A percentile compares a stretch with the other conserved stretches of the same genome.
These are phyloP conservation scores for Rhynchophorus ferrugineus DNA, from an alignment of 1,140 invertebrate species.

Conservation along the genomic window DNA sequence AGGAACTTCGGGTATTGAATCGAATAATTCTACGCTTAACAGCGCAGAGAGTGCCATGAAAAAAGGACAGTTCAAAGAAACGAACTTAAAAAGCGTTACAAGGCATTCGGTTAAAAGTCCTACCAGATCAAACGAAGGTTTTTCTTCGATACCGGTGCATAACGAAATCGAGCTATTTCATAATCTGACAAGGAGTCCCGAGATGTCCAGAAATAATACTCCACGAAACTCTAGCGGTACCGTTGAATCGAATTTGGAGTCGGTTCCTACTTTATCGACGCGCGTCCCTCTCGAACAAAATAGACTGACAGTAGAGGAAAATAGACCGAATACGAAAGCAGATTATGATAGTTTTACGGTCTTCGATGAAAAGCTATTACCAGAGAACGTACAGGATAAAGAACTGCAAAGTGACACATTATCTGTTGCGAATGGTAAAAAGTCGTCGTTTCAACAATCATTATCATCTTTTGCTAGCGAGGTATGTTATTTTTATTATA, in stretches of 20 bases:
- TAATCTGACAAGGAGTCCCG: constrained; percentile 44
- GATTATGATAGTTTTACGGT: constrained; percentile 17
- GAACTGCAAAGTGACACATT: background rate
- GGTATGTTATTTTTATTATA: constrained; percentile 5
- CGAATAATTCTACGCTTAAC: too few species aligned
- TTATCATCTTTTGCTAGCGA: constrained; percentile 17
- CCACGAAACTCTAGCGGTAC: too few species aligned
- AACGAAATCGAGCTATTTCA: constrained; percentile 55
- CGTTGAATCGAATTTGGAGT: too few species aligned
- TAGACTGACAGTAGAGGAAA: too few species aligned
- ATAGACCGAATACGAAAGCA: too few species aligned
- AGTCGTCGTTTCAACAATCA: constrained; percentile 7
- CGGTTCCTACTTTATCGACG: too few species aligned
- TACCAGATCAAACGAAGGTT: constrained; percentile 12
- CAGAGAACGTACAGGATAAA: background rate
- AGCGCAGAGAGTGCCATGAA: too few species aligned
- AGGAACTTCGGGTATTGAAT: too few species aligned
- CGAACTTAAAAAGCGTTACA: too few species aligned
- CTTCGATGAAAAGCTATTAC: background rate
- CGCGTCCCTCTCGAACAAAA: too few species aligned
- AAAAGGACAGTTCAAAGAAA: too few species aligned
- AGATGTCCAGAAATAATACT: constrained; percentile 19
- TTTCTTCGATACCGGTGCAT: constrained; percentile 45
- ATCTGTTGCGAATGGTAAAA: background rate
- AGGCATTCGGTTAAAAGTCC: constrained; percentile 7